Conservation (phyloP, 2,113 vertebrate species). For the Myocastor coypus region DNA sequence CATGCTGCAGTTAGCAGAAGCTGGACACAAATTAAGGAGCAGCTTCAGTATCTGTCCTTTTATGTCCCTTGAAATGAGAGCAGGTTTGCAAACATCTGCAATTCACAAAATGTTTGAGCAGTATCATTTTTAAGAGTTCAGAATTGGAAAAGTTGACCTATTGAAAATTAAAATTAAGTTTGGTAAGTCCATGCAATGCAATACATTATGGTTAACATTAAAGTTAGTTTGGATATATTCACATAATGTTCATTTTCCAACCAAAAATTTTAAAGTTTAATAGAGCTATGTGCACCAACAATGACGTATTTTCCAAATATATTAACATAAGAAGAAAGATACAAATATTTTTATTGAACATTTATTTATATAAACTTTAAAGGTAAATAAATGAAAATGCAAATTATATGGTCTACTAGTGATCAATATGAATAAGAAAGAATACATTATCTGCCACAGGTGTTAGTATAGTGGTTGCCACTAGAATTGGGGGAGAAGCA, state of each 20-base stretch:
- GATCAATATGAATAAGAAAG: neutral
- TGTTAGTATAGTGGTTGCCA: neutral
- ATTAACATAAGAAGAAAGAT: neutral
- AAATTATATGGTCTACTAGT: neutral
- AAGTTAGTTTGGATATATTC: neutral
- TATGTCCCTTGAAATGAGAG: neutral
- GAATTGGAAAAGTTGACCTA: neutral
- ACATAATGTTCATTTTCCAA: neutral
- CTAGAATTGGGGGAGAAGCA: neutral
- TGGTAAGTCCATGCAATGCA: neutral
- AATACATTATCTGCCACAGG: neutral
- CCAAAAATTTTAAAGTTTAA: neutral
- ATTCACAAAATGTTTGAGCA: neutral
- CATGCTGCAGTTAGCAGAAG: neutral
- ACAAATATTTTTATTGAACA: neutral
- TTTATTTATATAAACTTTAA: neutral
- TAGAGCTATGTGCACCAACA: neutral
- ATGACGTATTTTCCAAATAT: neutral
- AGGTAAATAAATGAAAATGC: neutral
- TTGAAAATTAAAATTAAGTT: slow-evolving; percentile 13
- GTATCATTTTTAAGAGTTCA: neutral
- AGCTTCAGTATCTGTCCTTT: neutral
- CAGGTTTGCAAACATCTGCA: neutral
- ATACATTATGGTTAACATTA: neutral
- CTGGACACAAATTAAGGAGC: neutral